Conservation (phyloP, 2,888 invertebrate genomes). For the Disparrhopalites patrizii region DNA sequence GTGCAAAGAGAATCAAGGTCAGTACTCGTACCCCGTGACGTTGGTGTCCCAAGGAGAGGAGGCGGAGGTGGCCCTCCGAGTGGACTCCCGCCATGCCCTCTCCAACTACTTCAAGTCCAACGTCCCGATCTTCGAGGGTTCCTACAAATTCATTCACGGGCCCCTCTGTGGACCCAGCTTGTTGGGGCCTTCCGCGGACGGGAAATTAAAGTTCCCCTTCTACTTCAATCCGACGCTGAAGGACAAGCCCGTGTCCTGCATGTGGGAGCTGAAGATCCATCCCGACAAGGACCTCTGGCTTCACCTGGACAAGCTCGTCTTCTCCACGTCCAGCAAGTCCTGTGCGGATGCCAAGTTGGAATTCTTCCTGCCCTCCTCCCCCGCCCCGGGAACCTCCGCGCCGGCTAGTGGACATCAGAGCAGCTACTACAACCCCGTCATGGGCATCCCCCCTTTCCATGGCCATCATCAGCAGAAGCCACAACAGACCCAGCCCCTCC, state of each 20-base stretch:
- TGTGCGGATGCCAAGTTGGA: slow-evolving; percentile 84
- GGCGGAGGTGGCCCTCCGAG: slow-evolving; percentile 72
- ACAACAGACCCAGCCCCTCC: slow-evolving; percentile 59
- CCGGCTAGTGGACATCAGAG: slow-evolving; percentile 30
- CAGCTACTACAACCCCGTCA: slow-evolving; percentile 36
- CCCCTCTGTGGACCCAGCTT: slow-evolving; percentile 81
- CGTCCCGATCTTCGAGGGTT: slow-evolving; percentile 76
- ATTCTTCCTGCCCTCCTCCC: slow-evolving; percentile 62
- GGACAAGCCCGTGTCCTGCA: slow-evolving; percentile 46
- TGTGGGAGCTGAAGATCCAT: slow-evolving; percentile 60
- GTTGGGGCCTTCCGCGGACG: slow-evolving; percentile 72
- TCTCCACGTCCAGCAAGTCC: slow-evolving; percentile 68
- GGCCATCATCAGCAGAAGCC: slow-evolving; percentile 24
- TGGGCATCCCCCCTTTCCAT: slow-evolving; percentile 5
- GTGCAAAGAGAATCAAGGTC: slow-evolving; percentile 59
- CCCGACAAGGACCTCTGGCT: slow-evolving; percentile 80
- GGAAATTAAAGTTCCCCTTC: slow-evolving; percentile 78
- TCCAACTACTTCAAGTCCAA: slow-evolving; percentile 83
- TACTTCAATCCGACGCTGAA: slow-evolving; percentile 44
- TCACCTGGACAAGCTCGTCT: slow-evolving; percentile 63
- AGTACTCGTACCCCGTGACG: slow-evolving; percentile 49
- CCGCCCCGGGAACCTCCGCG: not conserved
- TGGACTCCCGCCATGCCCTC: slow-evolving; percentile 80
- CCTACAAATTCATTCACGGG: slow-evolving; percentile 77
- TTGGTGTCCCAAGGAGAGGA: slow-evolving; percentile 76